phyloP scores from a whole-genome alignment of 2,888 invertebrate genomes.

The Harpagoxenus sublaevis region DNA sequence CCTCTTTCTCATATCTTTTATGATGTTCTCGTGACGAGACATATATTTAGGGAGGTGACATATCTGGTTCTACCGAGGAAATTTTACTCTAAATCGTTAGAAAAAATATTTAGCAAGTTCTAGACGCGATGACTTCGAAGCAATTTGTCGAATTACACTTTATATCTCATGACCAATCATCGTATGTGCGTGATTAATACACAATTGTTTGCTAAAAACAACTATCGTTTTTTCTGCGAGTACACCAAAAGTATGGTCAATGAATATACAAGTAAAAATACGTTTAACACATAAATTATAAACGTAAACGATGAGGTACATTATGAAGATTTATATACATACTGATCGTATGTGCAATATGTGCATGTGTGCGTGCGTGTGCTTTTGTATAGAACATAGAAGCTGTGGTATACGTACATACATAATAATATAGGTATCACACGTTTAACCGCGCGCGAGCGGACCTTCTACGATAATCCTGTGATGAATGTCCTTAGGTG shows the following conservation, averaged over 20 bases:
- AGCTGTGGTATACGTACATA: too few relatives aligned
- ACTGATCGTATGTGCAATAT: slow-evolving; percentile 13
- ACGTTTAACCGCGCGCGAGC: slow-evolving; percentile 68
- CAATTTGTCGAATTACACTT: not conserved
- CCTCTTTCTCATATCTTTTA: not conserved
- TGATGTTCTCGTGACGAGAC: not conserved
- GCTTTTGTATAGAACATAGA: not conserved
- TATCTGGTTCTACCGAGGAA: too few relatives aligned
- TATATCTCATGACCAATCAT: not conserved
- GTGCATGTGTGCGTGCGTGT: not conserved
- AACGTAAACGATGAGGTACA: slow-evolving; percentile 44
- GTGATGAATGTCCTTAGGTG: slow-evolving; percentile 83
- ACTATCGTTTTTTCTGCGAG: not conserved
- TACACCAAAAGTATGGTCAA: too few relatives aligned
- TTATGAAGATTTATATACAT: slow-evolving; percentile 28
- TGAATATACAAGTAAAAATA: not conserved
- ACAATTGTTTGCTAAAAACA: not conserved
- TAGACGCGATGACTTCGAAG: not conserved
- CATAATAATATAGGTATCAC: slow-evolving; percentile 23
- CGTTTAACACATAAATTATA: slow-evolving; percentile 3
- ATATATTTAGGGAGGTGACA: too few relatives aligned
- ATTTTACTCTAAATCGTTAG: not conserved
- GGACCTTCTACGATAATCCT: slow-evolving; percentile 79
- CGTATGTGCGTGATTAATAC: not conserved
- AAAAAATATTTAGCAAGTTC: not conserved